These are phyloP conservation scores for Malacoraja senta DNA, from an alignment of 2,797 vertebrate species.

Conservation along the genomic window DNA sequence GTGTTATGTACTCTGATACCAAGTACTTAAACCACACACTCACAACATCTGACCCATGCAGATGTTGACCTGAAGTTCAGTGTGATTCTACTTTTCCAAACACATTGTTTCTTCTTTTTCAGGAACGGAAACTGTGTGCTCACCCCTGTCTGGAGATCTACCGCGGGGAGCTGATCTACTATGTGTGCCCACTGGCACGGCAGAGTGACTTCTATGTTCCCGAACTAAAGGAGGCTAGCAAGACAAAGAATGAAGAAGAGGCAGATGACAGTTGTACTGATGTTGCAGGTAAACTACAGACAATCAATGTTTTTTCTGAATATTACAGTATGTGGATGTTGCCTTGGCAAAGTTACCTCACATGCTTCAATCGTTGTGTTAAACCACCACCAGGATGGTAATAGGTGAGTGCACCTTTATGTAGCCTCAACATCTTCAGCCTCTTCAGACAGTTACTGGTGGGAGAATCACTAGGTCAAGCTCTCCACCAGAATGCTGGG, in stretches of 20 bases:
- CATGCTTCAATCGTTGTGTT: too few species aligned
- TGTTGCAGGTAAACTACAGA: conserved; percentile 63
- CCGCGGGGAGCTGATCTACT: conserved; percentile 73
- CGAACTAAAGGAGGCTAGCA: conserved; percentile 68
- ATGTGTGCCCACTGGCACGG: conserved; percentile 76
- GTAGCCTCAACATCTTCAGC: too few species aligned
- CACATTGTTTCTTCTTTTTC: conserved; percentile 42
- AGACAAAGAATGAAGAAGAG: conserved; percentile 59
- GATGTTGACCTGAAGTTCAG: not conserved
- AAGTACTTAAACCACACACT: not conserved
- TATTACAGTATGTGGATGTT: too few species aligned
- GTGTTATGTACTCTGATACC: too few species aligned
- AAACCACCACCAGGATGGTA: too few species aligned
- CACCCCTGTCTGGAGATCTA: conserved; percentile 88
- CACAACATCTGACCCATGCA: not conserved
- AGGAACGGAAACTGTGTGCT: conserved; percentile 82
- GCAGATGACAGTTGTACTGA: conserved; percentile 66
- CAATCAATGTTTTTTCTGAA: not conserved
- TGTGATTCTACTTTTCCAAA: conserved; percentile 27
- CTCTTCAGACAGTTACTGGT: too few species aligned
- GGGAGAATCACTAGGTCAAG: too few species aligned
- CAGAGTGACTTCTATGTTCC: conserved; percentile 89
- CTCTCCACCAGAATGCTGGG: too few species aligned
- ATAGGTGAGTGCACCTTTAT: too few species aligned
- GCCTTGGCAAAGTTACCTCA: too few species aligned